phyloP scores from a whole-genome alignment of 2,888 invertebrate genomes.

The Patella caerulea region DNA sequence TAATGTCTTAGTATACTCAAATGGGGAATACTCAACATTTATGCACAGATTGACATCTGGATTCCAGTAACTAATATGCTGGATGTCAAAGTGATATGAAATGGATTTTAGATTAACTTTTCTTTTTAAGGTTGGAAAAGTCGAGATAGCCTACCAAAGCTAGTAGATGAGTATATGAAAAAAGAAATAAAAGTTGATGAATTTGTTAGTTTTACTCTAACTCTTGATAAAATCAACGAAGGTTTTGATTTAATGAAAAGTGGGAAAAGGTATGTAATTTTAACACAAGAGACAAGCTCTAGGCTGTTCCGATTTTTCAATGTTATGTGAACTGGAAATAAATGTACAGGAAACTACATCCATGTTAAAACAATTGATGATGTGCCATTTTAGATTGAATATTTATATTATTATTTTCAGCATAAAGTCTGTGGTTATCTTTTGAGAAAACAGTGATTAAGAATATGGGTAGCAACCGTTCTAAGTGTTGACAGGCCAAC shows the following conservation, averaged over 20 bases:
- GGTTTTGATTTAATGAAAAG: conserved; percentile 93
- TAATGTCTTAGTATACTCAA: not conserved
- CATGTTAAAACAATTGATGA: too few species aligned
- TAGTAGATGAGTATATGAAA: conserved; percentile 80
- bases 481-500: too few species aligned
- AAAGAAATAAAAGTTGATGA: conserved; percentile 91
- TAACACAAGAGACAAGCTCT: too few species aligned
- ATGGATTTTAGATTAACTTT: not conserved
- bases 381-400: too few species aligned
- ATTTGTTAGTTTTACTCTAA: conserved; percentile 88
- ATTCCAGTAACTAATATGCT: not conserved
- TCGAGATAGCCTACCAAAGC: conserved; percentile 90
- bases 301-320: too few species aligned
- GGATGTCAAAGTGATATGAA: not conserved
- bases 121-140: conserved; percentile 85
- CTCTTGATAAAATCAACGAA: conserved; percentile 87
- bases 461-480: too few species aligned
- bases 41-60: not conserved
- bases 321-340: too few species aligned
- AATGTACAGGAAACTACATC: too few species aligned
- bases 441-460: too few species aligned
- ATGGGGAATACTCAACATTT: not conserved
- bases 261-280: conserved; percentile 75
- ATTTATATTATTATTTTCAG: too few species aligned
- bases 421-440: too few species aligned